Conservation (phyloP, 2,888 invertebrate species). For the Leucophenga montana region DNA sequence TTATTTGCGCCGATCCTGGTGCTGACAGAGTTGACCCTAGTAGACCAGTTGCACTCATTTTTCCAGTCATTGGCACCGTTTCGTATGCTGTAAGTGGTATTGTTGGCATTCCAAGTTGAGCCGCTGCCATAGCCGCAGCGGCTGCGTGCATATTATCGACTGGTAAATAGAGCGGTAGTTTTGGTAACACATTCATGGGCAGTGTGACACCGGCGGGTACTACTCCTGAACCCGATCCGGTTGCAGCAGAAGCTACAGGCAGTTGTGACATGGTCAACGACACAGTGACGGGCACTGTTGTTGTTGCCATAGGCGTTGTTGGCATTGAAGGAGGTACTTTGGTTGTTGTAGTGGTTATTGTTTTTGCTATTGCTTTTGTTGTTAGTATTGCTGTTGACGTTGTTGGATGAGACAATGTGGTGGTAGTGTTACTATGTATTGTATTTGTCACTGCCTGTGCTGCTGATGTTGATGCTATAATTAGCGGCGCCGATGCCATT, state of each 20-base stretch:
- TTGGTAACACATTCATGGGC: slow-evolving; percentile 45
- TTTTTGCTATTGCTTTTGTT: slow-evolving; percentile 1
- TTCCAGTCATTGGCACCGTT: slow-evolving; percentile 3
- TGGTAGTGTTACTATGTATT: slow-evolving; percentile 30
- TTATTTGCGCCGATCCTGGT: background rate
- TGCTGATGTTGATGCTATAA: slow-evolving; percentile 46
- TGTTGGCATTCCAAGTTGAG: slow-evolving; percentile 3
- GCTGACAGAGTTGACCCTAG: background rate
- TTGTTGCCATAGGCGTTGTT: slow-evolving; percentile 23
- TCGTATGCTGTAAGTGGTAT: background rate
- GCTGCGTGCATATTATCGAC: slow-evolving; percentile 33
- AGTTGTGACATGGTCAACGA: background rate
- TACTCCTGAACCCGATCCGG: background rate
- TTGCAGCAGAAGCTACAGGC: background rate
- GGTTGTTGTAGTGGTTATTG: background rate
- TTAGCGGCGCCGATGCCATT: slow-evolving; percentile 37
- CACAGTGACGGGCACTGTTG: slow-evolving; percentile 13
- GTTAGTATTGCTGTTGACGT: background rate
- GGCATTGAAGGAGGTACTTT: slow-evolving; percentile 24
- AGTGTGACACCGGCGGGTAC: background rate
- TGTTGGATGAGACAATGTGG: background rate
- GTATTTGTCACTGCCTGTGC: slow-evolving; percentile 32
- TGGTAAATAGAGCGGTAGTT: slow-evolving; percentile 57
- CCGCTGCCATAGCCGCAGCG: slow-evolving; percentile 14
- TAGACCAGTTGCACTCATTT: background rate